phyloP scores from a whole-genome alignment of 2,888 invertebrate genomes.

The Smittia sp. region DNA sequence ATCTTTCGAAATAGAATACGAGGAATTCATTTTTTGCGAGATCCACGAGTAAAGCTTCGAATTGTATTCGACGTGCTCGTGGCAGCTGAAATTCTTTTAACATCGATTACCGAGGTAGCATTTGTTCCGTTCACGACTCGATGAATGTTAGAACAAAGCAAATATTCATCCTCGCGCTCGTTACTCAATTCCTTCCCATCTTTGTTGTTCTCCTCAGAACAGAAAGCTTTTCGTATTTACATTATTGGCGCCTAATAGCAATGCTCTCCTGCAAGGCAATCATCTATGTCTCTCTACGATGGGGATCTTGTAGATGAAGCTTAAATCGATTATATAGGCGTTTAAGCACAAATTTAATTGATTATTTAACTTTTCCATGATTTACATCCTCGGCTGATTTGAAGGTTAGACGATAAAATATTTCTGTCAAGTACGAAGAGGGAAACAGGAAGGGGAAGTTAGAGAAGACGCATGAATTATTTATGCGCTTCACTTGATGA shows the following conservation, averaged over 20 bases:
- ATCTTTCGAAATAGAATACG: too few relatives aligned
- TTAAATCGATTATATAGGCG: conserved; percentile 18
- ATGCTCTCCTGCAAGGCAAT: not conserved
- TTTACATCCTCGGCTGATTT: conserved; percentile 9
- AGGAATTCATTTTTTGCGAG: too few relatives aligned
- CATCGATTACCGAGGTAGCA: not conserved
- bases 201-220: not conserved
- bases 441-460: not conserved
- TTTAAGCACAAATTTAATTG: conserved; percentile 19
- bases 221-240: not conserved
- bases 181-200: conserved; percentile 16
- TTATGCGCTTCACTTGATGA: not conserved
- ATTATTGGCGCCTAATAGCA: not conserved
- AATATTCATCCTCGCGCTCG: not conserved
- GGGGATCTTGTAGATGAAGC: conserved; percentile 10
- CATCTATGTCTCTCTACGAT: not conserved
- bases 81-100: too few relatives aligned
- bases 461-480: not conserved
- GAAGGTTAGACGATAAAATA: conserved; percentile 14
- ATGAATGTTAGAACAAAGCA: not conserved
- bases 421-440: not conserved
- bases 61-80: too few relatives aligned
- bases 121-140: not conserved
- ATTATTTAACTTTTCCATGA: conserved; percentile 26
- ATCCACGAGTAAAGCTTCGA: too few relatives aligned